Evolutionary conservation across 2,113 vertebrate genomes (phyloP), one percentile per base, ranked within the genome.

Genomic region (Platysteira castanea): DNA sequence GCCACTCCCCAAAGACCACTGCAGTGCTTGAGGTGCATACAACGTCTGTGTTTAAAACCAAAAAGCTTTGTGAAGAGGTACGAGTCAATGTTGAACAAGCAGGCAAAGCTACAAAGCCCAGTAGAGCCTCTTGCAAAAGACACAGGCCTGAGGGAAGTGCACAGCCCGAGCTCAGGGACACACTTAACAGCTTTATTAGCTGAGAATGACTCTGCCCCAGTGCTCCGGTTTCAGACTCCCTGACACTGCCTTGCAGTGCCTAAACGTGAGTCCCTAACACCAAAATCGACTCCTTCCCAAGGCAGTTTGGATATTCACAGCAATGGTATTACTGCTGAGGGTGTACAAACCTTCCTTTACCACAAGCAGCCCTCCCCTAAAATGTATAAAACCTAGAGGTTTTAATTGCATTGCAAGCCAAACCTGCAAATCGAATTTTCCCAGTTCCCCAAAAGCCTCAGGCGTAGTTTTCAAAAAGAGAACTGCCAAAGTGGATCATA

Each of bases 11-110:
- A 77, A 42, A 54, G 63, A 65, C 47, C 59, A 69, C 71, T 63
- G 35, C 85, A 65, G 50, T 7, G 54, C 71, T 7, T 28, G 68
- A 92, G 85, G 78, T 90, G 88, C 3, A 23, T 7, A 61, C 70
- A 53, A 10, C 0, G 16, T 6, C 0, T 3, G 24, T 0, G 30
- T 6, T 52, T 64, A 30, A 79, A 91, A 56, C 31, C 7, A 41
- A 54, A 70, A 68, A 44, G 12, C n/a, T 71, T 49, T 64, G 19
- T 64, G 27, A 52, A 65, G 44, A 71, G 15, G 24, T 33, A 64
- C 1, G 0, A 69, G 50, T 27, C 70, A 53, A 27, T 2, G 3
- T 0, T 23, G 23, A 87, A 70, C 1, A 13, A 90, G 49, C 12
- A 68, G 26, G 31, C 59, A 80, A 22, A 80, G 54, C 57, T 56